Conservation (phyloP, 1,140 invertebrate genomes). For the Bombus pascuorum region DNA sequence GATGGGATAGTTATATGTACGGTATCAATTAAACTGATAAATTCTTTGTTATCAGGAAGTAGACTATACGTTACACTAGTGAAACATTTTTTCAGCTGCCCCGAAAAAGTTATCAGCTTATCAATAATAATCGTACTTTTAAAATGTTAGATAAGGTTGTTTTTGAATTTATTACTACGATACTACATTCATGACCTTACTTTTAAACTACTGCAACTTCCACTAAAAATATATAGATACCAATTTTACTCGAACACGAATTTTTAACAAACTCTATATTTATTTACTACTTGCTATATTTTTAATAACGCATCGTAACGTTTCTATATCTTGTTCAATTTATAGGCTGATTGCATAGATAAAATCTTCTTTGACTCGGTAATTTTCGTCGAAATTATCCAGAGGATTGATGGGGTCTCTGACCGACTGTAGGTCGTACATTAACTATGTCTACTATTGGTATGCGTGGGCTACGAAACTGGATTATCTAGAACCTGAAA, state of each 20-base stretch:
- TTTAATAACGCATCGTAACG: neutral
- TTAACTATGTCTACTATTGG: slow-evolving; percentile 23
- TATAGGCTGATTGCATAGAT: neutral
- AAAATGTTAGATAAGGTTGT: neutral
- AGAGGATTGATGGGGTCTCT: slow-evolving; percentile 26
- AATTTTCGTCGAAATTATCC: slow-evolving; percentile 2
- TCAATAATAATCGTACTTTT: neutral
- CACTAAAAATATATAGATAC: neutral
- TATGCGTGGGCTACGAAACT: slow-evolving; percentile 38
- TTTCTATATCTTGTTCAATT: too few relatives aligned
- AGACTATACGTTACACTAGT: neutral
- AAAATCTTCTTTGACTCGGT: slow-evolving; percentile 19
- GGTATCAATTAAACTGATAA: neutral
- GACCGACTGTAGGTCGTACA: slow-evolving; percentile 25
- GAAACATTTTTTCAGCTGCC: neutral
- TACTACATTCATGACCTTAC: neutral
- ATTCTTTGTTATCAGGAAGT: neutral
- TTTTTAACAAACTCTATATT: neutral
- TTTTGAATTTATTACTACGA: neutral
- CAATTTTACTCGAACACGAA: neutral
- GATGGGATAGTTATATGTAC: neutral
- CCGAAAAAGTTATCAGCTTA: neutral
- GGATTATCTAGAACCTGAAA: slow-evolving; percentile 39
- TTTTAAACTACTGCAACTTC: neutral
- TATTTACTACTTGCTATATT: neutral